Conservation (phyloP, 2,888 invertebrate genomes). For the Digitonthophagus gazella region DNA sequence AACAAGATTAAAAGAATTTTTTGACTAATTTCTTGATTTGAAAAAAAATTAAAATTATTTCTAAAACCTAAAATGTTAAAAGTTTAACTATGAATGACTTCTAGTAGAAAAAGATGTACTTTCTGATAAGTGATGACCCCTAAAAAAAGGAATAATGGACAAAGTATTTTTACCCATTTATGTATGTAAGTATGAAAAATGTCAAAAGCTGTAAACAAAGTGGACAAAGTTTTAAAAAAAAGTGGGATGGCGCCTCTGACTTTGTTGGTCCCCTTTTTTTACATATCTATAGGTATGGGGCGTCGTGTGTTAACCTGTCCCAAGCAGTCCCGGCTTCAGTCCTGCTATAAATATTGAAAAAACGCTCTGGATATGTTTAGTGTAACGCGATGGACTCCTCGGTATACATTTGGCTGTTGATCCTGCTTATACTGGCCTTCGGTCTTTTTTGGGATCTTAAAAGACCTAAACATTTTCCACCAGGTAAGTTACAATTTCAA, state of each 20-base stretch:
- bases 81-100: too few relatives aligned
- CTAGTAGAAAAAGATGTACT: background rate
- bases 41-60: too few relatives aligned
- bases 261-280: background rate
- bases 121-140: background rate
- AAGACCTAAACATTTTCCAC: constrained; percentile 55
- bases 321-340: background rate
- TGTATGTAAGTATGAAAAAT: too few relatives aligned
- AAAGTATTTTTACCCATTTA: too few relatives aligned
- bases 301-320: background rate
- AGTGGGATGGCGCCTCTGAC: background rate
- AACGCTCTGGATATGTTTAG: background rate
- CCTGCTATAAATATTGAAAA: background rate
- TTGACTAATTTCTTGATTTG: too few relatives aligned
- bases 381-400: constrained; percentile 6
- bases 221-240: background rate
- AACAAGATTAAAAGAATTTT: too few relatives aligned
- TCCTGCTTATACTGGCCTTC: background rate
- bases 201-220: background rate
- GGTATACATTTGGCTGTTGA: constrained; percentile 2
- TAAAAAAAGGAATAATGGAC: background rate
- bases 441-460: constrained; percentile 36
- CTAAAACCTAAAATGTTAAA: too few relatives aligned
- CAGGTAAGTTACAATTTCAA: constrained; percentile 49
- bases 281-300: constrained; percentile 2